A percentile compares a stretch with the other conserved stretches of the same genome.
phyloP scores from a whole-genome alignment of 2,888 invertebrate species.

The Ophion obscuratus region DNA sequence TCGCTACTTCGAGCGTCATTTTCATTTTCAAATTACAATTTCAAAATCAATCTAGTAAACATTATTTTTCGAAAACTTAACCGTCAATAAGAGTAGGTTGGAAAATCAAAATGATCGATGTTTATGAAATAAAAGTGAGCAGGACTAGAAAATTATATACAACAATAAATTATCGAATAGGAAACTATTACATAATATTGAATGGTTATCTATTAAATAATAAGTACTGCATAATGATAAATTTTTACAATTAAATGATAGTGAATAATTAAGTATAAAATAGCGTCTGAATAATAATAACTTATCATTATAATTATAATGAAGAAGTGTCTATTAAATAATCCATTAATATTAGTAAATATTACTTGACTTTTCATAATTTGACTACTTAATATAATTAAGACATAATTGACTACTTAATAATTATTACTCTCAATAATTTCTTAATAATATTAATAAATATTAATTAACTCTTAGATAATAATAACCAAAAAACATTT shows the following conservation, averaged over 20 bases:
- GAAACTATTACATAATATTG: neutral
- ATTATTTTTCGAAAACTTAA: neutral
- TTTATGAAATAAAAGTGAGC: too few species aligned
- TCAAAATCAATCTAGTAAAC: neutral
- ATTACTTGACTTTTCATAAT: neutral
- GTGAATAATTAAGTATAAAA: too few species aligned
- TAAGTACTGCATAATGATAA: neutral
- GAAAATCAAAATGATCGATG: neutral
- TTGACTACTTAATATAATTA: too few species aligned
- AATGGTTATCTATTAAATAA: neutral
- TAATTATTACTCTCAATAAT: too few species aligned
- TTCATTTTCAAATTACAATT: neutral
- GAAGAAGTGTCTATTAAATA: too few species aligned
- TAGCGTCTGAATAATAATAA: too few species aligned
- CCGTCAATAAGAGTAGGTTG: neutral
- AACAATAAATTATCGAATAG: neutral
- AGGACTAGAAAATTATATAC: neutral
- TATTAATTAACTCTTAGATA: too few species aligned
- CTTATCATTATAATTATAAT: too few species aligned
- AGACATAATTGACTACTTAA: too few species aligned
- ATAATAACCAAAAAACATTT: too few species aligned
- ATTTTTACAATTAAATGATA: too few species aligned
- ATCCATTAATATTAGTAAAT: neutral
- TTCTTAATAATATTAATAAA: too few species aligned
- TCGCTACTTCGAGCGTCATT: neutral